Evolutionary conservation across 2,888 invertebrate genomes (phyloP).

Genomic region (Orthonevra nobilis): DNA sequence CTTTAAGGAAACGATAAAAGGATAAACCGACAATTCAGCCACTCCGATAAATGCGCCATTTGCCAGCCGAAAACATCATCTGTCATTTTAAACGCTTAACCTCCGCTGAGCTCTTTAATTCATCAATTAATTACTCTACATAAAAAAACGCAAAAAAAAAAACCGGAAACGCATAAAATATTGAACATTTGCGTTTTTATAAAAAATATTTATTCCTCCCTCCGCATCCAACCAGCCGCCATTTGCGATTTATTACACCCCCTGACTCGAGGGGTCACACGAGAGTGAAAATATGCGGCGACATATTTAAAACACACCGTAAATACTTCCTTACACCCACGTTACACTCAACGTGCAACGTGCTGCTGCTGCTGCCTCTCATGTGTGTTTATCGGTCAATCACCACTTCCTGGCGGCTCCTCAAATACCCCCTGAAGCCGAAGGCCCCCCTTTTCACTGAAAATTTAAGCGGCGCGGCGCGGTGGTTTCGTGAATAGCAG

Average conservation of each 20-base stretch:
- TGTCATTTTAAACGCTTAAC: constrained; percentile 33
- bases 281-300: constrained; percentile 43
- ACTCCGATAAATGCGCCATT: too few relatives aligned
- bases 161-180: constrained; percentile 41
- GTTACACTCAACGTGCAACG: constrained; percentile 17
- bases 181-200: constrained; percentile 62
- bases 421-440: too few relatives aligned
- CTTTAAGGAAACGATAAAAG: too few relatives aligned
- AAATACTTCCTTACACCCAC: constrained; percentile 45
- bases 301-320: constrained; percentile 58
- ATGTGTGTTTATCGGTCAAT: constrained; percentile 62
- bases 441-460: too few relatives aligned
- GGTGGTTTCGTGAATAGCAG: constrained; percentile 39
- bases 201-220: constrained; percentile 65
- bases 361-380: constrained; percentile 20
- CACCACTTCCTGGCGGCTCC: constrained; percentile 42
- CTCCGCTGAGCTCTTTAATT: constrained; percentile 70
- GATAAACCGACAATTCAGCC: neutral
- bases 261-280: constrained; percentile 6
- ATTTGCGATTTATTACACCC: constrained; percentile 56
- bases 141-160: constrained; percentile 29
- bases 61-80: constrained; percentile 31
- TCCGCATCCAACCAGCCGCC: constrained; percentile 32
- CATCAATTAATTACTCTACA: constrained; percentile 72
- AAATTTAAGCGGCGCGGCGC: too few relatives aligned